Conservation (phyloP, 2,797 vertebrate genomes). For the Poeciliopsis gracilis region DNA sequence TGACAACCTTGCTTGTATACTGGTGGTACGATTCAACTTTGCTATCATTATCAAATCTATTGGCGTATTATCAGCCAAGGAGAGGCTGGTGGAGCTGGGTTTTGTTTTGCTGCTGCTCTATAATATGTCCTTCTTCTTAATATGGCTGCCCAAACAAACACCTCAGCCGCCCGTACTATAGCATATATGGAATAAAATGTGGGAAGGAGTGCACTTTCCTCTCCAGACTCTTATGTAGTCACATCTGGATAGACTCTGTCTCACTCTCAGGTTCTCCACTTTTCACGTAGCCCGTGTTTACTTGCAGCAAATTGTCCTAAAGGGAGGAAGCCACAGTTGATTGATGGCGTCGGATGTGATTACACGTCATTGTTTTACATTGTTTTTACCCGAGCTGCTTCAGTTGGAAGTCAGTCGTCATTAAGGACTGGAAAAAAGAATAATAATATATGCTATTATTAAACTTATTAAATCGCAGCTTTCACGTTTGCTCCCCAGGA, state of each 20-base stretch:
- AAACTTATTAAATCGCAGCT: slow-evolving; percentile 45
- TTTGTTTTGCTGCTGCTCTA: slow-evolving; percentile 32
- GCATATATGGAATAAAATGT: slow-evolving; percentile 43
- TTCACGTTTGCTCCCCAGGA: slow-evolving; percentile 49
- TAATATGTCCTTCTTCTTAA: slow-evolving; percentile 33
- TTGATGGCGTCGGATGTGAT: slow-evolving; percentile 70
- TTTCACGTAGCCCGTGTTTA: slow-evolving; percentile 49
- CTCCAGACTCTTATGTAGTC: slow-evolving; percentile 35
- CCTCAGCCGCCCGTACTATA: slow-evolving; percentile 8
- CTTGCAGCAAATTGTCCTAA: slow-evolving; percentile 67
- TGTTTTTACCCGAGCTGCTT: slow-evolving; percentile 45
- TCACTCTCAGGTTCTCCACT: slow-evolving; percentile 32
- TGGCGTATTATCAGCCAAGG: slow-evolving; percentile 58
- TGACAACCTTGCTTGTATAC: slow-evolving; percentile 58
- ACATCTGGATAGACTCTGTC: slow-evolving; percentile 28
- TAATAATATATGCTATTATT: too few relatives aligned
- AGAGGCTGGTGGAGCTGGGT: slow-evolving; percentile 40
- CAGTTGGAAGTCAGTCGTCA: slow-evolving; percentile 62
- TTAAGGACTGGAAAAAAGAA: slow-evolving; percentile 46
- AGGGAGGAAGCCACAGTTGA: slow-evolving; percentile 61
- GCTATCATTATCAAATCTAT: slow-evolving; percentile 52
- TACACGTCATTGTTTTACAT: slow-evolving; percentile 67
- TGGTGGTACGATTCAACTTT: slow-evolving; percentile 48
- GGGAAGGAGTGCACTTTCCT: slow-evolving; percentile 39
- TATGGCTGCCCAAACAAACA: slow-evolving; percentile 46